Conservation (phyloP, 2,113 vertebrate genomes). For the Albula glossodonta region DNA sequence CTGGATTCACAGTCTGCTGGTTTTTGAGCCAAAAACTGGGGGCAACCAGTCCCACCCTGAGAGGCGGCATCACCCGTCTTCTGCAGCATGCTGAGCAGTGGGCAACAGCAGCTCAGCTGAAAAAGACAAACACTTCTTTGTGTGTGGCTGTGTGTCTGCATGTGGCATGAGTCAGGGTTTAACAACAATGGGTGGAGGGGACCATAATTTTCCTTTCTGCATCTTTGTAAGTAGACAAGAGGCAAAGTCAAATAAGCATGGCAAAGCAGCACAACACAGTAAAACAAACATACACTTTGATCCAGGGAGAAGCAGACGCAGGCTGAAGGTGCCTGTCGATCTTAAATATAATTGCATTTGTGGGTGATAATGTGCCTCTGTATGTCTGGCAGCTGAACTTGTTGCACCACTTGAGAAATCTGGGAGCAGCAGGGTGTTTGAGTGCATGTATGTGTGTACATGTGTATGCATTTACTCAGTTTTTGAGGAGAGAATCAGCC, state of each 20-base stretch:
- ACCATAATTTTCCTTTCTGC: neutral
- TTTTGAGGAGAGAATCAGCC: neutral
- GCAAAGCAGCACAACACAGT: neutral
- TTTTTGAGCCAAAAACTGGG: neutral
- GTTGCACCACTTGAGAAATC: neutral
- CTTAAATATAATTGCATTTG: neutral
- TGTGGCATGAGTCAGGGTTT: neutral
- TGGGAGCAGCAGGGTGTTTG: neutral
- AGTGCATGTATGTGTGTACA: slow-evolving; percentile 9
- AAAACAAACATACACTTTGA: neutral
- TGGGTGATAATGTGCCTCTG: neutral
- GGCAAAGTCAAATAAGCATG: neutral
- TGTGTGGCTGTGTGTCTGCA: neutral
- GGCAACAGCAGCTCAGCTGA: neutral
- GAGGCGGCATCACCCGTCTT: neutral
- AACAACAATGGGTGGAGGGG: neutral
- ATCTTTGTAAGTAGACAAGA: neutral
- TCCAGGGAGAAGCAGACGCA: neutral
- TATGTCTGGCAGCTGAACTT: neutral
- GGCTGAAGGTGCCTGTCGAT: neutral
- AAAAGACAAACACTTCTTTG: neutral
- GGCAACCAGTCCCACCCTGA: neutral
- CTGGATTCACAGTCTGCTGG: neutral
- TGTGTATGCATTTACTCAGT: neutral
- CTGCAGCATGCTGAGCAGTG: neutral